These are phyloP conservation scores for Platypus cylindrus DNA, from an alignment of 2,888 invertebrate genomes.

Conservation along the genomic window DNA sequence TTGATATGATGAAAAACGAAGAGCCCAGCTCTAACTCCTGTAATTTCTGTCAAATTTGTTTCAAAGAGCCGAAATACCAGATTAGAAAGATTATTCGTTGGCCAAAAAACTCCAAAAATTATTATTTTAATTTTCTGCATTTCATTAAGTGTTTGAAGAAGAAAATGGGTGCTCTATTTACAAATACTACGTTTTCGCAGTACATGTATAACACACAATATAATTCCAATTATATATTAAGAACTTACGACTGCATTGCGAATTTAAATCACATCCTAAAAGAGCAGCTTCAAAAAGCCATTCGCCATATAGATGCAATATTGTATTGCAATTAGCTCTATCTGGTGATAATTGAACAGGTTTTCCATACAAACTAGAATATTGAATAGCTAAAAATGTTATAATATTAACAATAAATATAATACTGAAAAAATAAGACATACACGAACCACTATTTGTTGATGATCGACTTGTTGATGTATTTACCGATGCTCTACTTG, in stretches of 20 bases:
- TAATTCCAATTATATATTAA: not conserved
- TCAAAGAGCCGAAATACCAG: too few relatives aligned
- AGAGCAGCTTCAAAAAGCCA: conserved; percentile 95
- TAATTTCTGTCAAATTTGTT: too few relatives aligned
- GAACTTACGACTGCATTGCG: conserved; percentile 12
- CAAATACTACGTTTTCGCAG: too few relatives aligned
- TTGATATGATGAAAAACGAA: too few relatives aligned
- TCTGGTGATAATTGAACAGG: conserved; percentile 46
- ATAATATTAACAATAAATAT: not conserved
- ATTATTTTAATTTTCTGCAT: too few relatives aligned
- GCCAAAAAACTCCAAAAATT: too few relatives aligned
- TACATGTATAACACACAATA: too few relatives aligned
- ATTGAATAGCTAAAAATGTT: too few relatives aligned
- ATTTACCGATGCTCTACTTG: conserved; percentile 57
- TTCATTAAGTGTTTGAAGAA: too few relatives aligned
- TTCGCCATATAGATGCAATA: conserved; percentile 88
- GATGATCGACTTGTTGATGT: conserved; percentile 54
- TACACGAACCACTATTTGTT: conserved; percentile 53
- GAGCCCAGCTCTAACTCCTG: too few relatives aligned
- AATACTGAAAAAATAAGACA: conserved; percentile 28
- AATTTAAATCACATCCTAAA: conserved; percentile 56
- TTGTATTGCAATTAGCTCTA: conserved; percentile 87
- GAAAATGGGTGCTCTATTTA: too few relatives aligned
- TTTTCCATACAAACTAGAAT: not conserved
- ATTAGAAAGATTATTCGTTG: too few relatives aligned